Conservation (phyloP, 1,140 invertebrate species). For the Phenacoccus solenopsis region DNA sequence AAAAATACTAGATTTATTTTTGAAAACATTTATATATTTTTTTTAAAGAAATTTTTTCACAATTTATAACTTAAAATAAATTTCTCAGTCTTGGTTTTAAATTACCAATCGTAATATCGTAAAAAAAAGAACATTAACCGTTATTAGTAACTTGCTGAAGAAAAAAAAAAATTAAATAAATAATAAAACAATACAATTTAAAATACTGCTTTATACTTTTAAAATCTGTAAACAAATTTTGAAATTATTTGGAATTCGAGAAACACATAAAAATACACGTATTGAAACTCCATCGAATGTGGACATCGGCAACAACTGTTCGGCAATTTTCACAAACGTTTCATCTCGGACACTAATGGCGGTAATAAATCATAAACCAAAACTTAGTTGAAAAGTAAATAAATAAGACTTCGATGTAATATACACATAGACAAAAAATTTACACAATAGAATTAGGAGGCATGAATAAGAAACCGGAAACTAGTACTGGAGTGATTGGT, state of each 20-base stretch:
- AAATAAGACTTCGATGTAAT: neutral
- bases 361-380: neutral
- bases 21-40: conserved; percentile 17
- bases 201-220: neutral
- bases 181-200: neutral
- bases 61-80: conserved; percentile 13
- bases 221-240: neutral
- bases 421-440: too few relatives aligned
- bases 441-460: too few relatives aligned
- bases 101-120: conserved; percentile 14
- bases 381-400: neutral
- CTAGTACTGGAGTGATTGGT: too few relatives aligned
- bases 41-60: conserved; percentile 14
- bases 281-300: too few relatives aligned
- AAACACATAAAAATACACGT: neutral
- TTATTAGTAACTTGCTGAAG: conserved; percentile 10
- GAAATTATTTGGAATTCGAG: neutral
- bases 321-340: too few relatives aligned
- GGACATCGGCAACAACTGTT: too few relatives aligned
- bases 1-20: neutral
- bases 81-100: conserved; percentile 14
- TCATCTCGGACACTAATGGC: neutral
- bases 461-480: too few relatives aligned
- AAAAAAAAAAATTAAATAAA: neutral
- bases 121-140: neutral